Evolutionary conservation across 64 coral and sea anemone species (phyloP).

Genomic region (Stichodactyla mertensii): DNA sequence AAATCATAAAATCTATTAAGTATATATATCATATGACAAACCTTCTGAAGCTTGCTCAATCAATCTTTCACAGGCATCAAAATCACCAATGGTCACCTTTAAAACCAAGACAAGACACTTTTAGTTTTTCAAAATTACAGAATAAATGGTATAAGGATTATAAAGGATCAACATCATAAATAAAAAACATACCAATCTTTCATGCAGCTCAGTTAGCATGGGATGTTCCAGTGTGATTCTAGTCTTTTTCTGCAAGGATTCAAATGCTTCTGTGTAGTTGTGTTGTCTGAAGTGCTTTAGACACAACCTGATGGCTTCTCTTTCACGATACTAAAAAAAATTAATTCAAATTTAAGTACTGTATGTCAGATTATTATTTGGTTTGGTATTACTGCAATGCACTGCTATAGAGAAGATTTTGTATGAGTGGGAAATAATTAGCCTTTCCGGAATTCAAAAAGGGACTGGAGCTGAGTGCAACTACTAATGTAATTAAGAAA

Average conservation of each 20-base stretch:
- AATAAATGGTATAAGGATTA: too few species aligned
- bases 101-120: not conserved
- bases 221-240: conserved; percentile 85
- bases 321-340: conserved; percentile 79
- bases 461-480: too few species aligned
- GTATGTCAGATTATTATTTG: too few species aligned
- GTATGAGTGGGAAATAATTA: too few species aligned
- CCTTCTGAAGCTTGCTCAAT: conserved; percentile 85
- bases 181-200: conserved; percentile 54
- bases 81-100: conserved; percentile 71
- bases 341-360: not conserved
- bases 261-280: conserved; percentile 95
- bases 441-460: too few species aligned
- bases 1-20: not conserved
- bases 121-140: too few species aligned
- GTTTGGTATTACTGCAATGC: not conserved
- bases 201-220: conserved; percentile 86
- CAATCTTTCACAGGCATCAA: conserved; percentile 86
- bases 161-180: not conserved
- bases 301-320: conserved; percentile 88
- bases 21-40: not conserved
- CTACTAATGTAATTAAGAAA: too few species aligned
- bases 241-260: conserved; percentile 96
- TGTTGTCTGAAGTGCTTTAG: conserved; percentile 94
- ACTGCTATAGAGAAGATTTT: too few species aligned